Conservation (phyloP, 2,113 vertebrate genomes). For the Periophthalmus modestus region DNA sequence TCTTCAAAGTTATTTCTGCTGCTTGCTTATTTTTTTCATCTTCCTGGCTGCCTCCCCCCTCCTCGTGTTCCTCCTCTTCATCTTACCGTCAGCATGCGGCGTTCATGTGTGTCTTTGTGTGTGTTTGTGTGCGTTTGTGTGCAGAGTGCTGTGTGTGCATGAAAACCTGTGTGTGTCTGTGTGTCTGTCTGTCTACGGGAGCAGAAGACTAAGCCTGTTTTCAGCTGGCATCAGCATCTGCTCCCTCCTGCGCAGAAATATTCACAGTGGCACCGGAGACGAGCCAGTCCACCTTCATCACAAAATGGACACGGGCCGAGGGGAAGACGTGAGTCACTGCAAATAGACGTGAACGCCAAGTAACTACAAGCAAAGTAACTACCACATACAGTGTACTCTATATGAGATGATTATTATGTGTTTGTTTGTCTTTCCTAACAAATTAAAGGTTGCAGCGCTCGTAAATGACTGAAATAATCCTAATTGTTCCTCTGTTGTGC, state of each 20-base stretch:
- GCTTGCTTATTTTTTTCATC: constrained; percentile 10
- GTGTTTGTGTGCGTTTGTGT: constrained; percentile 8
- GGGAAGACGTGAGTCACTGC: not conserved
- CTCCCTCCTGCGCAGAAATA: constrained; percentile 82
- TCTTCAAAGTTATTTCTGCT: constrained; percentile 11
- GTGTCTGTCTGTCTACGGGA: constrained; percentile 28
- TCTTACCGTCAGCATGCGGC: constrained; percentile 71
- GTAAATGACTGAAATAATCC: no score
- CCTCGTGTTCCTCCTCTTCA: constrained; percentile 1
- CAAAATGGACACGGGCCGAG: not conserved
- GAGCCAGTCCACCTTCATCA: constrained; percentile 45
- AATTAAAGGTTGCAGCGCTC: no score
- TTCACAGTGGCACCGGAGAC: constrained; percentile 80
- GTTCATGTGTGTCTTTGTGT: constrained; percentile 17
- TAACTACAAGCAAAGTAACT: not conserved
- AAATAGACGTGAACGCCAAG: not conserved
- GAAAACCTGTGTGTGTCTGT: constrained; percentile 41
- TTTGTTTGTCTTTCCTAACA: no score
- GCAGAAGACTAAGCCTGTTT: constrained; percentile 82
- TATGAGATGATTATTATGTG: no score
- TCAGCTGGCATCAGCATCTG: constrained; percentile 92
- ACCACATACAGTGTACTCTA: no score
- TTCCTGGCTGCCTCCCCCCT: not conserved
- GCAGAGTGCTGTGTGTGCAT: constrained; percentile 43
- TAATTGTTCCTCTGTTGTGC: no score